Evolutionary conservation across 2,113 vertebrate genomes (phyloP).

Genomic region (Cephalopholis sonnerati): DNA sequence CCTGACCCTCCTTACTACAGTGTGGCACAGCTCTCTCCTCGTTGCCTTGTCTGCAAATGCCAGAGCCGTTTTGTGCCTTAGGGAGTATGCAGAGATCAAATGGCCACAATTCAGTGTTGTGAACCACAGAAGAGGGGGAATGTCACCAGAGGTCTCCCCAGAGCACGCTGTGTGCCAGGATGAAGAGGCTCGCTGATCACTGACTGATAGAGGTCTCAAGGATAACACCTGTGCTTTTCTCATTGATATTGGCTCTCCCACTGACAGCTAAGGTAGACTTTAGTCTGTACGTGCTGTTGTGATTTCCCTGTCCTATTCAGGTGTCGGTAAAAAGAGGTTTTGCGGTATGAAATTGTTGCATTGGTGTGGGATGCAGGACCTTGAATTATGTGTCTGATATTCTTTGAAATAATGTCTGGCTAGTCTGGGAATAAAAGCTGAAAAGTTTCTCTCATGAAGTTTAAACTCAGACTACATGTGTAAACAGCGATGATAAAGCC

Average conservation of each 20-base stretch:
- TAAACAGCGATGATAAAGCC: constrained; percentile 20
- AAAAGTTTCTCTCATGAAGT: constrained; percentile 13
- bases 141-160: constrained; percentile 48
- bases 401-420: neutral
- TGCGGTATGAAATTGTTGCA: constrained; percentile 16
- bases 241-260: constrained; percentile 11
- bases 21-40: constrained; percentile 12
- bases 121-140: constrained; percentile 43
- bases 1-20: constrained; percentile 33
- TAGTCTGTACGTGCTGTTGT: neutral
- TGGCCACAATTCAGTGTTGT: constrained; percentile 48
- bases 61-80: constrained; percentile 51
- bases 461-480: neutral
- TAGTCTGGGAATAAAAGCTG: constrained; percentile 5
- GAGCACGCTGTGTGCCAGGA: constrained; percentile 42
- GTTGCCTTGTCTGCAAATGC: constrained; percentile 61
- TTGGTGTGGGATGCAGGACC: neutral
- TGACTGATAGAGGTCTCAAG: constrained; percentile 50
- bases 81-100: constrained; percentile 63
- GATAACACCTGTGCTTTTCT: constrained; percentile 40
- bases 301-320: constrained; percentile 9
- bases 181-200: constrained; percentile 50
- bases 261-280: constrained; percentile 8
- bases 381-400: constrained; percentile 17
- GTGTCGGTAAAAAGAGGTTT: neutral